Conservation (phyloP, 37 sponge, comb jelly and placozoan species). For the Oopsacas minuta region DNA sequence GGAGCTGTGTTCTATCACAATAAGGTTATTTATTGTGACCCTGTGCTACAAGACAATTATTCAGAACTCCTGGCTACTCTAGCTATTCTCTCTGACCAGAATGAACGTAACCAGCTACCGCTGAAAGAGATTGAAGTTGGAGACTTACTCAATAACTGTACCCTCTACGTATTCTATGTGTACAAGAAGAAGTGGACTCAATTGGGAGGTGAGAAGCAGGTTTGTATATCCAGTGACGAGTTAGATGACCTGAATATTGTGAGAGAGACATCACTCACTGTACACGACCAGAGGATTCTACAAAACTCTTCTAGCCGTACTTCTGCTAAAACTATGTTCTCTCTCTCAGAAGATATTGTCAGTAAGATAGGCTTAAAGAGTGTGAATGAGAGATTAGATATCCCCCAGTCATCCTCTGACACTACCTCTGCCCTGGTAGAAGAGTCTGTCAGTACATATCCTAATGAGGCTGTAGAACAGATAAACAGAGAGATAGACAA, state of each 20-base stretch:
- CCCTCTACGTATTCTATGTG: neutral
- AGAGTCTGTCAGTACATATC: neutral
- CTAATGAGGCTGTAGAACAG: neutral
- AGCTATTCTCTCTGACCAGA: neutral
- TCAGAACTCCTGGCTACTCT: neutral
- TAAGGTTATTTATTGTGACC: neutral
- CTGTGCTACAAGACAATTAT: neutral
- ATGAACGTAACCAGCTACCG: neutral
- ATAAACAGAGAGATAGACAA: neutral
- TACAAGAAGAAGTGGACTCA: neutral
- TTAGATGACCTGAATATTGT: neutral
- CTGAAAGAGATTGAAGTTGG: neutral
- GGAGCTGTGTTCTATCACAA: conserved; percentile 2
- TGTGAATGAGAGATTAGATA: neutral
- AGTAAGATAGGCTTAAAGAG: neutral
- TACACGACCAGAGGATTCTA: neutral
- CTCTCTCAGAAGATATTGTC: neutral
- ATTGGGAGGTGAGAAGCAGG: neutral
- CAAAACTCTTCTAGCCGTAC: neutral
- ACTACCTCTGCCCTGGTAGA: neutral
- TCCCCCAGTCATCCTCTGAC: neutral
- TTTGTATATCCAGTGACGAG: neutral
- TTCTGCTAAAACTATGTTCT: neutral
- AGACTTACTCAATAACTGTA: neutral
- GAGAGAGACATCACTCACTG: neutral